Evolutionary conservation across 2,888 invertebrate genomes (phyloP), one percentile per base, ranked within the genome.

Genomic region (Drosophila nigricruria): DNA sequence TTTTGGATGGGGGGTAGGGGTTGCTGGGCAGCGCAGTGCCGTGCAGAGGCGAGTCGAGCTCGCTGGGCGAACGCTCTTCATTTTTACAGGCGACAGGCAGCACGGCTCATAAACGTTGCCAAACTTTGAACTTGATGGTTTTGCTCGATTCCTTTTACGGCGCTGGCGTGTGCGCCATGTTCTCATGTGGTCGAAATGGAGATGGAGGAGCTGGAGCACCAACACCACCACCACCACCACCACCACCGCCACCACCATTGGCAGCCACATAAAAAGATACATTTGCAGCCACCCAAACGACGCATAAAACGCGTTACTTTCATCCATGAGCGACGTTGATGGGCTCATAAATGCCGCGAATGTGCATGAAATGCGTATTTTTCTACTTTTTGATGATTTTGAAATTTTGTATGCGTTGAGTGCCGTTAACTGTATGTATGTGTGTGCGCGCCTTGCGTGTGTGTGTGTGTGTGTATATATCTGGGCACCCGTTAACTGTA

Each of bases 51-150:
- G 32, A 42, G 20, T 3, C n/a, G 52, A 36, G 36, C 61, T 32
- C 45, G 42, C 47, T 18, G 47, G 30, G 49, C 49, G 42, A 36
- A 30, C 61, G 71, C 73, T 77, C 79, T 79, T 85, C 73, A 73
- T 70, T 88, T 85, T 85, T 88, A 84, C 84, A 85, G 86, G 76
- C 79, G 60, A 69, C 79, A 79, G 49, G 74, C 82, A 76, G 81
- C 67, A 75, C 70, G 74, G 85, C 81, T 83, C 88, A 89, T 89
- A 89, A 89, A 89, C 77, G 88, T 82, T 88, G 87, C 88, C 88
- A 89, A 89, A 89, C 89, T 89, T 89, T 89, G 90, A 89, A 88
- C 90, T 89, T 90, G 89, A 90, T 90, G 90, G 81, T 76, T 87
- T 83, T 79, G 64, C 64, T 73, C 69, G 66, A 69, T 72, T 64